A percentile compares a stretch with the other conserved stretches of the same genome.
These are phyloP conservation scores for Amazona ochrocephala DNA, from an alignment of 2,797 vertebrate genomes.

Conservation along the genomic window DNA sequence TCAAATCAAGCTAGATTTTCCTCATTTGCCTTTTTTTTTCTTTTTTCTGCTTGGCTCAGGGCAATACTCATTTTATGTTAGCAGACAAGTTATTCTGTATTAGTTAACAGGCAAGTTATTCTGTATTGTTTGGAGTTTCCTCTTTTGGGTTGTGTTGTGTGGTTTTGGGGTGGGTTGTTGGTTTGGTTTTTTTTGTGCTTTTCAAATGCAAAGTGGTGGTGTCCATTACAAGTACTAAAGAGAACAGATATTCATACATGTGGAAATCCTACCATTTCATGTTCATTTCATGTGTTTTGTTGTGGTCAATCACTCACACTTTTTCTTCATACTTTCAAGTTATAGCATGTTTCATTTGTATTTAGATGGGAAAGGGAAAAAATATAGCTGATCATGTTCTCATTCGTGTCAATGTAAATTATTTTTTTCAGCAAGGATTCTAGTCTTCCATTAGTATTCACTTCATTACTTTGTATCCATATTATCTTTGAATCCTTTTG, in stretches of 20 bases:
- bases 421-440: not conserved
- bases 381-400: not conserved
- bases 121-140: not conserved
- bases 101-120: not conserved
- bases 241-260: not conserved
- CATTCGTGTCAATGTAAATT: not conserved
- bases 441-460: not conserved
- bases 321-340: not conserved
- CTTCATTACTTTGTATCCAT: not conserved
- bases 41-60: not conserved
- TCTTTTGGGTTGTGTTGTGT: not conserved
- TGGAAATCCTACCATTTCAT: not conserved
- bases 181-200: no score
- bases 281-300: not conserved
- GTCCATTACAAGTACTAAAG: not conserved
- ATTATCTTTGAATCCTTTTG: not conserved
- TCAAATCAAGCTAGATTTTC: not conserved
- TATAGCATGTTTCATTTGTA: not conserved
- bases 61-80: not conserved
- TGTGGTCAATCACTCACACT: not conserved
- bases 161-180: rapidly evolving
- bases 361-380: not conserved
- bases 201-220: not conserved
- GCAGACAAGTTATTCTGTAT: not conserved
- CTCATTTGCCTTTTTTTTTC: not conserved